These are phyloP conservation scores for Oryzias javanicus DNA, from an alignment of 2,113 vertebrate genomes.

Conservation along the genomic window DNA sequence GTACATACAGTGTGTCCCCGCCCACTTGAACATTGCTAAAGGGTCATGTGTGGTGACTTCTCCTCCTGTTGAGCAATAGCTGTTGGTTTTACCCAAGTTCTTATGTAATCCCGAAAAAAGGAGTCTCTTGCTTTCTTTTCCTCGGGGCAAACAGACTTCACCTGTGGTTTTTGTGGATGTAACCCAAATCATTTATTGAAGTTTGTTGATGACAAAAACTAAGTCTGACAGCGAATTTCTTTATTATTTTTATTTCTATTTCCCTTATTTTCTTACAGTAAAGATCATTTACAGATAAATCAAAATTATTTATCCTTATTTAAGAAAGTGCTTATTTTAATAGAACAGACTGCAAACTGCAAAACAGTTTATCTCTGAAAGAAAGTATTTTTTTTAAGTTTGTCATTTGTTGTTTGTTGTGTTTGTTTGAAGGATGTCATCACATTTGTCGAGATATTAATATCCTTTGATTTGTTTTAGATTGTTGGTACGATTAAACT, in stretches of 20 bases:
- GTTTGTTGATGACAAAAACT: neutral
- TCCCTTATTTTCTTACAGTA: neutral
- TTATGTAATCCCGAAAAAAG: constrained; percentile 17
- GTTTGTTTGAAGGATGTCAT: no score
- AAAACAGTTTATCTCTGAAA: neutral
- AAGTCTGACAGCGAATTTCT: neutral
- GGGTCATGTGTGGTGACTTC: constrained; percentile 32
- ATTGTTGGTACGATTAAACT: no score
- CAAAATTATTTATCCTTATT: neutral
- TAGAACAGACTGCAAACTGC: neutral
- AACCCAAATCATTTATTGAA: neutral
- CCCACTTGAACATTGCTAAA: constrained; percentile 22
- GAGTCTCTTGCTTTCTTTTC: constrained; percentile 17
- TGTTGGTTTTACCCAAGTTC: constrained; percentile 34
- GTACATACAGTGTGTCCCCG: constrained; percentile 19
- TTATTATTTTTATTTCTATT: neutral
- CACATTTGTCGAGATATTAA: no score
- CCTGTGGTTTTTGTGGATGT: constrained; percentile 7
- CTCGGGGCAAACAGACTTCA: constrained; percentile 12
- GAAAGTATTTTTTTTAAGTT: neutral
- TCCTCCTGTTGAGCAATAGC: constrained; percentile 46
- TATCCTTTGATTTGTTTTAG: no score
- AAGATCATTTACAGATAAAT: constrained; percentile 4
- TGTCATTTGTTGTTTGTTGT: no score
- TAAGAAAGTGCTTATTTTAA: neutral